Conservation (phyloP, 2,888 invertebrate genomes). For the Chydorus sphaericus region DNA sequence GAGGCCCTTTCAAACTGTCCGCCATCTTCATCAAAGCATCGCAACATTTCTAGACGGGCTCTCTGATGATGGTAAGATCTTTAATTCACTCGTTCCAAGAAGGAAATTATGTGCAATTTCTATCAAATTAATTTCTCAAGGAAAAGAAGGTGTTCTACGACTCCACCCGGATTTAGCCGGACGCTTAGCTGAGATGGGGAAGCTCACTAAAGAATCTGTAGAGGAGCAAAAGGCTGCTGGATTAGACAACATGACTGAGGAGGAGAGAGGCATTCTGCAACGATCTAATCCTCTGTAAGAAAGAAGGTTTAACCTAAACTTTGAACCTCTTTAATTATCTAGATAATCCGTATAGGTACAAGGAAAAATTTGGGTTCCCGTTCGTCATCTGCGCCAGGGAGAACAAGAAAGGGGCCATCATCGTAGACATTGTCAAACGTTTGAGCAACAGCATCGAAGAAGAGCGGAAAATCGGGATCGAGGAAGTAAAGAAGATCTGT, state of each 20-base stretch:
- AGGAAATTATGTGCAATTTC: neutral
- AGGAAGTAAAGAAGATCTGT: constrained; percentile 53
- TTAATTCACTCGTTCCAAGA: neutral
- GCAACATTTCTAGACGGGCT: constrained; percentile 17
- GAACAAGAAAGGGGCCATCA: constrained; percentile 43
- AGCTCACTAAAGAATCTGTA: constrained; percentile 42
- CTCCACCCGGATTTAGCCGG: constrained; percentile 49
- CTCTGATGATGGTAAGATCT: constrained; percentile 14
- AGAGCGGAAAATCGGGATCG: constrained; percentile 42
- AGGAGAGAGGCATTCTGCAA: constrained; percentile 38
- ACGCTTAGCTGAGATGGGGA: constrained; percentile 33
- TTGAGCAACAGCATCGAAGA: constrained; percentile 37
- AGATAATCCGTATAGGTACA: constrained; percentile 35
- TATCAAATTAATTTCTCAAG: constrained; percentile 16
- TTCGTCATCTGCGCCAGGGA: constrained; percentile 51
- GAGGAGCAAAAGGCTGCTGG: constrained; percentile 42
- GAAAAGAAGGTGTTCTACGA: constrained; percentile 29
- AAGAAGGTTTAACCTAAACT: neutral
- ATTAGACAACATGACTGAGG: constrained; percentile 35
- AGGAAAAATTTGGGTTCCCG: constrained; percentile 48
- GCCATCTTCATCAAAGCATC: constrained; percentile 17
- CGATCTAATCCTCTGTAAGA: constrained; percentile 29
- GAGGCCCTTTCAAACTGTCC: constrained; percentile 16
- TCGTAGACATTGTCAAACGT: constrained; percentile 39
- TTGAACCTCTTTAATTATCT: neutral